Conservation (phyloP, 2,113 vertebrate genomes). For the Chroicocephalus ridibundus region DNA sequence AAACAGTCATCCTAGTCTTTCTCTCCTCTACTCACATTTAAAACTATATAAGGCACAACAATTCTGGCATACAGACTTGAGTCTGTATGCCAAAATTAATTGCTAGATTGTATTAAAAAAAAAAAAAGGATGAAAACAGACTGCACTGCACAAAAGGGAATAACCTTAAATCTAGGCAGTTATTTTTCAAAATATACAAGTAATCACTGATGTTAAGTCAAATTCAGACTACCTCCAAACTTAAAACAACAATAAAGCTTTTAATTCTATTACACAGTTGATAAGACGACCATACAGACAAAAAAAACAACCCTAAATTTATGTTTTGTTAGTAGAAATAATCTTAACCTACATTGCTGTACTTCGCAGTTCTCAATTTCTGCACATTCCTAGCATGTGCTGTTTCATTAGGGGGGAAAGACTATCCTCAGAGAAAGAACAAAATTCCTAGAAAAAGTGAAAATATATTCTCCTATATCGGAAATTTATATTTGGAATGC, state of each 20-base stretch:
- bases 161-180: neutral
- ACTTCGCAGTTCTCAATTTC: neutral
- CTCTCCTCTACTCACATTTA: neutral
- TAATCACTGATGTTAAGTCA: neutral
- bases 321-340: neutral
- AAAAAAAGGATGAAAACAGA: neutral
- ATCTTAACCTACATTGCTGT: neutral
- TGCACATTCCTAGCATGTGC: neutral
- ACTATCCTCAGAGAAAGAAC: neutral
- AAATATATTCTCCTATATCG: neutral
- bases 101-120: neutral
- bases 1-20: neutral
- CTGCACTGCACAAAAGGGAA: neutral
- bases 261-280: neutral
- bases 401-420: neutral
- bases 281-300: neutral
- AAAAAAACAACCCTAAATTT: neutral
- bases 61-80: neutral
- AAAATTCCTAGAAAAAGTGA: neutral
- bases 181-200: constrained; percentile 3
- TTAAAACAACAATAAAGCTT: neutral
- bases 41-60: neutral
- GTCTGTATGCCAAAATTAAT: neutral
- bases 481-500: neutral
- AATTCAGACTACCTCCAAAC: constrained; percentile 2